Percentiles rank a stretch among this genome's conserved stretches.
Conservation (phyloP, 2,113 vertebrate species). For the Myocastor coypus region DNA sequence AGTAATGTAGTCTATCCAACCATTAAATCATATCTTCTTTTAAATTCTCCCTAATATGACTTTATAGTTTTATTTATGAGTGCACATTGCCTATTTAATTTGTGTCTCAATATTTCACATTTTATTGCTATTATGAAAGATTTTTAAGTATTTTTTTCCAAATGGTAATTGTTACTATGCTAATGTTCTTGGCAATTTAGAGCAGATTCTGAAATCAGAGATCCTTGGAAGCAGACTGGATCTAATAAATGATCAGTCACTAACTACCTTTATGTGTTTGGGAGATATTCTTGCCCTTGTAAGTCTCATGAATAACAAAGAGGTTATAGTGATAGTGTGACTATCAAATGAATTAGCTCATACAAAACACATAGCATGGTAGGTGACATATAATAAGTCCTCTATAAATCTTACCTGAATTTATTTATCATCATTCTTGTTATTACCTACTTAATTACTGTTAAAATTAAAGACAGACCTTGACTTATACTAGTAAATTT, state of each 20-base stretch:
- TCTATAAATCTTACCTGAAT: background rate
- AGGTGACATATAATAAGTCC: background rate
- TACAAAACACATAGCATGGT: background rate
- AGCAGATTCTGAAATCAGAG: constrained; percentile 13
- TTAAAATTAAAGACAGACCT: background rate
- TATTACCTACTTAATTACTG: background rate
- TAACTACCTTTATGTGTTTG: background rate
- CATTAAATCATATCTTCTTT: constrained; percentile 70
- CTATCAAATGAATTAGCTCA: background rate
- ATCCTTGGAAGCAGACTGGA: constrained; percentile 6
- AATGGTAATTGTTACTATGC: constrained; percentile 61
- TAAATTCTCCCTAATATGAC: constrained; percentile 70
- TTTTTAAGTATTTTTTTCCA: constrained; percentile 65
- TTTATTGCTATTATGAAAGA: constrained; percentile 62
- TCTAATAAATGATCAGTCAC: background rate
- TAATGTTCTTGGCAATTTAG: constrained; percentile 53
- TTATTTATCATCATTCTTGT: background rate
- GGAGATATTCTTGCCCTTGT: background rate
- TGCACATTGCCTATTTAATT: constrained; percentile 67
- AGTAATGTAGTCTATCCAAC: constrained; percentile 32
- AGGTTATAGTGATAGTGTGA: background rate
- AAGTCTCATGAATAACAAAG: background rate
- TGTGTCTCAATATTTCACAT: constrained; percentile 62
- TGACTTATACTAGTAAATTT: background rate
- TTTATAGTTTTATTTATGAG: constrained; percentile 76